Conservation (phyloP, 2,113 vertebrate genomes). For the Corythornis madagascariensis region DNA sequence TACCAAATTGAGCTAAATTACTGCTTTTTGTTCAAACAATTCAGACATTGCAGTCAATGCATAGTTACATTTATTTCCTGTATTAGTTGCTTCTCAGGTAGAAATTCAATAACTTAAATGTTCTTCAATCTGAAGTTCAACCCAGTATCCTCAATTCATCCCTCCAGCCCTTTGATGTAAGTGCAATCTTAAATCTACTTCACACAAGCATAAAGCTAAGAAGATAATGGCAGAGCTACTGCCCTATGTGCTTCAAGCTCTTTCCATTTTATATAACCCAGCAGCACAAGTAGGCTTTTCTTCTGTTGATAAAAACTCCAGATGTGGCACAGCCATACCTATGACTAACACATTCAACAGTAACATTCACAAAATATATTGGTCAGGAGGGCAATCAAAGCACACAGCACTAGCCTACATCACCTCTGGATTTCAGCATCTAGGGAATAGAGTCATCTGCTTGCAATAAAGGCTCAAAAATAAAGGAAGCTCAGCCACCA, state of each 20-base stretch:
- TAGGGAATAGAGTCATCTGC: neutral
- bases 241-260: neutral
- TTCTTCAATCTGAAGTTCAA: neutral
- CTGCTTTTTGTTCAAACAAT: neutral
- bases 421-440: neutral
- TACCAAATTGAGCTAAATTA: neutral
- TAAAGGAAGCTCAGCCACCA: neutral
- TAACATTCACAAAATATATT: slow-evolving; percentile 45
- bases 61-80: neutral
- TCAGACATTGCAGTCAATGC: neutral
- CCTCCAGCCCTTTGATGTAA: neutral
- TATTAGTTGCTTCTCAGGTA: neutral
- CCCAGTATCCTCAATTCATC: neutral
- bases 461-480: neutral
- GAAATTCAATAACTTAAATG: neutral
- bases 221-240: neutral
- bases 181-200: neutral
- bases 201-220: neutral
- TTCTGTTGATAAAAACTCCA: slow-evolving; percentile 24
- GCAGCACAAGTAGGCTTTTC: slow-evolving; percentile 35
- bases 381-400: slow-evolving; percentile 52
- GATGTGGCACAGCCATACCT: slow-evolving; percentile 29
- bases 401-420: neutral
- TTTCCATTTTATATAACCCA: slow-evolving; percentile 34
- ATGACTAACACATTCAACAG: slow-evolving; percentile 48